These are phyloP conservation scores for Melolontha melolontha DNA, from an alignment of 2,888 invertebrate genomes.

Conservation along the genomic window DNA sequence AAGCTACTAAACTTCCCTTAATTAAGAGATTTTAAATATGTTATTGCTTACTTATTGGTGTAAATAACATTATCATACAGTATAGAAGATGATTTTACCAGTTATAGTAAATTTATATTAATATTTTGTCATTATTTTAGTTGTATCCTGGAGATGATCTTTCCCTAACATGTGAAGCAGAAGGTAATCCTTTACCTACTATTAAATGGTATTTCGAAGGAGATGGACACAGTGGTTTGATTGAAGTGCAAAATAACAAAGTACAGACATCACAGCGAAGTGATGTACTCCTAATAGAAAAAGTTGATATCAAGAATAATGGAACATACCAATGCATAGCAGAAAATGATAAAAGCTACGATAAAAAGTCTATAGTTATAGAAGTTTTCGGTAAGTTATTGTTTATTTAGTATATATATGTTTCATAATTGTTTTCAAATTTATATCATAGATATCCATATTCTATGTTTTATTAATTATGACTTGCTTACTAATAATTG, in stretches of 20 bases:
- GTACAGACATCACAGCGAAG: background rate
- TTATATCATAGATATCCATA: too few species aligned
- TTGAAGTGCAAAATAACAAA: background rate
- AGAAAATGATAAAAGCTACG: slow-evolving; percentile 2
- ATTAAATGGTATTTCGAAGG: slow-evolving; percentile 28
- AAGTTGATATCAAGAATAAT: slow-evolving; percentile 13
- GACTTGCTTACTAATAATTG: too few species aligned
- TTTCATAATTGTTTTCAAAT: too few species aligned
- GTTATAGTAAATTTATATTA: background rate
- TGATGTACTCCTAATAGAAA: slow-evolving; percentile 10
- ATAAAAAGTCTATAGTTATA: slow-evolving; percentile 21
- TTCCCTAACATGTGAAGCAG: slow-evolving; percentile 13
- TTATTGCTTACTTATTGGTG: too few species aligned
- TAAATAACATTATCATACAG: too few species aligned
- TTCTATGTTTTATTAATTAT: too few species aligned
- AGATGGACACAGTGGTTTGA: background rate
- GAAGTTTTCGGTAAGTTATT: slow-evolving; percentile 32
- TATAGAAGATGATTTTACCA: too few species aligned
- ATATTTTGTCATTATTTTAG: background rate
- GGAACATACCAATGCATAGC: slow-evolving; percentile 23
- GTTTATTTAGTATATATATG: background rate
- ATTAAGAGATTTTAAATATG: too few species aligned
- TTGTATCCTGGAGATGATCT: slow-evolving; percentile 15
- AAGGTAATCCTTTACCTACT: slow-evolving; percentile 10
- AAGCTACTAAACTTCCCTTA: too few species aligned